phyloP scores from a whole-genome alignment of 2,113 vertebrate genomes.

The Muntiacus reevesi region DNA sequence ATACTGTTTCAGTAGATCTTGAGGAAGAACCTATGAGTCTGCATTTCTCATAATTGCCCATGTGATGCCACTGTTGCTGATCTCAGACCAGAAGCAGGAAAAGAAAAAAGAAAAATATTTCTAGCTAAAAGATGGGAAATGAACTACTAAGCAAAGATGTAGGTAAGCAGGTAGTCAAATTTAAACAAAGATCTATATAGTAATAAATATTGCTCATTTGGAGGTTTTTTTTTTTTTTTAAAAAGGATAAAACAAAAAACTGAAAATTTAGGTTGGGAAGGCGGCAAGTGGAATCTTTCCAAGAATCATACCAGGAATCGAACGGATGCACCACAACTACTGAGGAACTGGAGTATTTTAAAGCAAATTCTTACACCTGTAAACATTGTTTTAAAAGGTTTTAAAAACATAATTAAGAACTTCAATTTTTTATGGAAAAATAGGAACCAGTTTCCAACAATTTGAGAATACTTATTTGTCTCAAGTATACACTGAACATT shows the following conservation, averaged over 20 bases:
- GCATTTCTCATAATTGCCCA: background rate
- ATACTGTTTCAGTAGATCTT: background rate
- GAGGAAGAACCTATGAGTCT: background rate
- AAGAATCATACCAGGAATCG: background rate
- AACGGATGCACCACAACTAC: rapidly evolving
- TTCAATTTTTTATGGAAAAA: background rate
- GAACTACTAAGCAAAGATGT: background rate
- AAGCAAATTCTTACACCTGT: background rate
- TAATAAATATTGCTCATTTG: background rate
- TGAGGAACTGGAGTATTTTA: background rate
- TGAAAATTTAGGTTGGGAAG: background rate
- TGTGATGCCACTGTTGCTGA: background rate
- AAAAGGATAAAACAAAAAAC: background rate
- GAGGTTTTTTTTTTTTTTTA: background rate
- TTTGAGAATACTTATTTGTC: background rate
- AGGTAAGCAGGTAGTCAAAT: background rate
- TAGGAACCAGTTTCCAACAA: background rate
- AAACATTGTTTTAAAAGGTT: background rate
- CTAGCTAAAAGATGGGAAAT: background rate
- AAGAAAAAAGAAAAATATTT: background rate
- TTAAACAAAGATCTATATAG: background rate
- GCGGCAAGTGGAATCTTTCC: background rate
- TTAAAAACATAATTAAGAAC: background rate
- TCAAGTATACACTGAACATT: background rate
- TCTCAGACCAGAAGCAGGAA: background rate